phyloP scores from a whole-genome alignment of 2,113 vertebrate species.

The Brienomyrus brachyistius region DNA sequence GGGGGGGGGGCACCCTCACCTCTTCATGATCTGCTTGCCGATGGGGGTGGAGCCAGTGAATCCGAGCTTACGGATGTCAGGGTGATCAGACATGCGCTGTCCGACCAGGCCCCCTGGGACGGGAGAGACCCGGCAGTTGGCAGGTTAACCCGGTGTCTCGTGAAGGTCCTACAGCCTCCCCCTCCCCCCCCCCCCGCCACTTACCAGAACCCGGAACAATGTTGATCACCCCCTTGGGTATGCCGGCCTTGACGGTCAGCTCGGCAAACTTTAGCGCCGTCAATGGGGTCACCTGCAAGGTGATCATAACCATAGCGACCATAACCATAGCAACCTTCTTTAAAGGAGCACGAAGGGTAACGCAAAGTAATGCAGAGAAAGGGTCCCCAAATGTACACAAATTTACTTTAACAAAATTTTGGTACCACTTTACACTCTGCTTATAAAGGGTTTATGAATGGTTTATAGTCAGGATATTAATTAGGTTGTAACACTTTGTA shows the following conservation, averaged over 20 bases:
- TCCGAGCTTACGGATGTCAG: constrained; percentile 71
- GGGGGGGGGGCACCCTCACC: constrained; percentile 40
- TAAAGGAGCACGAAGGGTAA: neutral
- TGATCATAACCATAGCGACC: neutral
- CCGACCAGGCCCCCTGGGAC: constrained; percentile 56
- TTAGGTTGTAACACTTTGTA: neutral
- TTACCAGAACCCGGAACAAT: constrained; percentile 75
- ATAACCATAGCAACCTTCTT: neutral
- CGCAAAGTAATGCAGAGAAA: neutral
- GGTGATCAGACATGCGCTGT: constrained; percentile 67
- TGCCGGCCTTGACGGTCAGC: constrained; percentile 64
- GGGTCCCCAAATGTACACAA: neutral
- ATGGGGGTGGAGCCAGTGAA: constrained; percentile 72
- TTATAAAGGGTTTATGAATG: neutral
- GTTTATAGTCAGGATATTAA: neutral
- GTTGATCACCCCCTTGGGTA: constrained; percentile 73
- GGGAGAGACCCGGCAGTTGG: neutral
- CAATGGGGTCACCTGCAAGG: constrained; percentile 68
- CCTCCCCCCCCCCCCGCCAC: no score
- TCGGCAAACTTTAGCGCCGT: constrained; percentile 78
- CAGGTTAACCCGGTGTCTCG: neutral
- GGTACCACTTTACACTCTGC: neutral
- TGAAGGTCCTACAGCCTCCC: neutral
- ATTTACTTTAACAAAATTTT: neutral
- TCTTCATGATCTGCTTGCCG: constrained; percentile 79